These are phyloP conservation scores for Karalla daura DNA, from an alignment of 2,797 vertebrate genomes.

Conservation along the genomic window DNA sequence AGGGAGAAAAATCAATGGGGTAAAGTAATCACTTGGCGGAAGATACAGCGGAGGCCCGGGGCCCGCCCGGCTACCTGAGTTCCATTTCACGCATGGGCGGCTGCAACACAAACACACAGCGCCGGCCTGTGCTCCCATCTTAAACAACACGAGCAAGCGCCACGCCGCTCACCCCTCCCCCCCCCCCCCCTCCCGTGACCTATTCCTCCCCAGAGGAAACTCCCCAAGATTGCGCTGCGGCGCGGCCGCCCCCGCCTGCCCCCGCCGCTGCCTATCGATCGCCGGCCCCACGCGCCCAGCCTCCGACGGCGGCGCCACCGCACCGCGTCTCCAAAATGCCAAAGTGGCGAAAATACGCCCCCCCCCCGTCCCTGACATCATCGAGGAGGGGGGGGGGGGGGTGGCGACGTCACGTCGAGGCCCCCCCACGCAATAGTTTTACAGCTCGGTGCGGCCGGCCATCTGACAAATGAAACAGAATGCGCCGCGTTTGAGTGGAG, in stretches of 20 bases:
- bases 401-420: conserved; percentile 29
- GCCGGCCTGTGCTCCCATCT: conserved; percentile 72
- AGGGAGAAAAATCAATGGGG: conserved; percentile 83
- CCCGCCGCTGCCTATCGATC: conserved; percentile 75
- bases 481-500: conserved; percentile 40
- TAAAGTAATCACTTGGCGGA: conserved; percentile 85
- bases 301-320: conserved; percentile 44
- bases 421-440: conserved; percentile 29
- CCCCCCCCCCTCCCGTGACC: conserved; percentile 68
- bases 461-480: conserved; percentile 55
- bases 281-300: conserved; percentile 49
- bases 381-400: conserved; percentile 23
- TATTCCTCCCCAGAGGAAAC: conserved; percentile 78
- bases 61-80: conserved; percentile 82
- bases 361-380: conserved; percentile 59
- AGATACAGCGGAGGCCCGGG: conserved; percentile 81
- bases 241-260: conserved; percentile 60
- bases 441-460: conserved; percentile 25
- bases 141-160: conserved; percentile 77
- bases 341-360: conserved; percentile 43
- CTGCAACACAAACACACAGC: conserved; percentile 81
- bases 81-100: conserved; percentile 87
- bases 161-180: conserved; percentile 48
- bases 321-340: conserved; percentile 67
- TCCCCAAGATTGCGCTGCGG: conserved; percentile 79